A percentile compares a stretch with the other conserved stretches of the same genome.
Conservation (phyloP, 2,888 invertebrate species). For the Diadegma fenestrale region DNA sequence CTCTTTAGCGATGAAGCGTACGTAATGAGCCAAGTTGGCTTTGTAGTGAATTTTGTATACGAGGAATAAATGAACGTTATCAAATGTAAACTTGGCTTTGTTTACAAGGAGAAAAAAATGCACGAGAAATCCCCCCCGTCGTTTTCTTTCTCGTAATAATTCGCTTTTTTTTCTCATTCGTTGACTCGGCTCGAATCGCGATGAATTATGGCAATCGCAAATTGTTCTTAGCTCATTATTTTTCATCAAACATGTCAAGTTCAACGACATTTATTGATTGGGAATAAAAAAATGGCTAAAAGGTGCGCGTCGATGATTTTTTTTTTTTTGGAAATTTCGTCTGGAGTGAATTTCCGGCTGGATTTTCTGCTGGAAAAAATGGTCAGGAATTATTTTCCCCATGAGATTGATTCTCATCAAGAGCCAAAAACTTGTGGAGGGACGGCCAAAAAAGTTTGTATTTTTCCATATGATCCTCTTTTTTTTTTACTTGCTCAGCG, state of each 20-base stretch:
- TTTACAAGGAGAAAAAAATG: conserved; percentile 41
- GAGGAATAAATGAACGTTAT: conserved; percentile 54
- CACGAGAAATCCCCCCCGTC: conserved; percentile 1
- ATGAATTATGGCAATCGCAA: conserved; percentile 18
- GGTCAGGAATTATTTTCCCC: neutral
- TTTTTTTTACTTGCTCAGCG: neutral
- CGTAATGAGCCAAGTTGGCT: conserved; percentile 35
- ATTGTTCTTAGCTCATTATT: conserved; percentile 14
- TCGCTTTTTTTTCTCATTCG: conserved; percentile 1
- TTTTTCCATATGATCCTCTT: neutral
- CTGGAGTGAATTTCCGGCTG: neutral
- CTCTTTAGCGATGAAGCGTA: conserved; percentile 13
- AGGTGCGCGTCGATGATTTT: neutral
- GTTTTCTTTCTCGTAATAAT: conserved; percentile 12
- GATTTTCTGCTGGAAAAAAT: too few relatives aligned
- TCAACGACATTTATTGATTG: conserved; percentile 25
- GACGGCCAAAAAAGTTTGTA: neutral
- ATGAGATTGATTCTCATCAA: neutral
- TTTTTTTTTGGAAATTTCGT: neutral
- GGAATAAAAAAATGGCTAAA: conserved; percentile 14
- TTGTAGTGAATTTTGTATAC: conserved; percentile 33
- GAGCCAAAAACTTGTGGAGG: neutral
- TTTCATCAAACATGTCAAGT: conserved; percentile 27
- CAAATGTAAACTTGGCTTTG: conserved; percentile 58
- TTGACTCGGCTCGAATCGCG: neutral